Base-by-base conservation (phyloP, 2,113 vertebrate genomes). In the Dicentrarchus labrax region DNA sequence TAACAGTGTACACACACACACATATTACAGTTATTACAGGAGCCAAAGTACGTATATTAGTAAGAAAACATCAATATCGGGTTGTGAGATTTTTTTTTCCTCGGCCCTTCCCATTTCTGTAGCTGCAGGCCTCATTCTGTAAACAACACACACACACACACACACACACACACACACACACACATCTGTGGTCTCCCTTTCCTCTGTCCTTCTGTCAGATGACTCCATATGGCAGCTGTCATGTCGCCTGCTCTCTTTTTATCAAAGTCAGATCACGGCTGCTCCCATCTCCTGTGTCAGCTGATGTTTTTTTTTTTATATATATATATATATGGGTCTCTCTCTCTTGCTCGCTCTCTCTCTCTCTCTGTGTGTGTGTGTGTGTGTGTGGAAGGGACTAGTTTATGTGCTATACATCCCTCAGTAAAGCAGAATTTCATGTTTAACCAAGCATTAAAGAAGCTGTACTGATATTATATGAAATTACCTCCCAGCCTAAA, bases 221-320 rank as follows among this genome's bases (percentile, higher is more conserved):
- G 86, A 78, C 69, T 86, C 86, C 91, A 86, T 91, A 86, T 83
- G 89, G 80, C 84, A 87, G 84, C 82, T 90, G 72, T 91, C 88
- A 87, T 74, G 77, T 82, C 76, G 47, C 72, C 82, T 65, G 76
- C 79, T 76, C 59, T 50, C 45, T 45, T 76, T 85, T 78, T 76
- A 84, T 89, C 85, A 74, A 82, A 86, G 89, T 91, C 86, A 62
- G 39, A 84, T 79, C 83, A 70, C 68, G 77, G 65, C 84, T 82
- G 78, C 77, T 69, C 78, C 75, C 50, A 17, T 84, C 86, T 78
- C 72, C 73, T 71, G 77, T 60, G 80, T 85, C 86, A 85, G 81
- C 79, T 87, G 79, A 78, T 74, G 84, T n/a, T n/a, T n/a, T n/a
- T n/a, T n/a, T n/a, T 82, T 78, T 84, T 57, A 21, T 74, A 59